Evolutionary conservation across 2,888 invertebrate genomes (phyloP), one percentile per base, ranked within the genome.

Genomic region (Brachypalpus laphriformis): DNA sequence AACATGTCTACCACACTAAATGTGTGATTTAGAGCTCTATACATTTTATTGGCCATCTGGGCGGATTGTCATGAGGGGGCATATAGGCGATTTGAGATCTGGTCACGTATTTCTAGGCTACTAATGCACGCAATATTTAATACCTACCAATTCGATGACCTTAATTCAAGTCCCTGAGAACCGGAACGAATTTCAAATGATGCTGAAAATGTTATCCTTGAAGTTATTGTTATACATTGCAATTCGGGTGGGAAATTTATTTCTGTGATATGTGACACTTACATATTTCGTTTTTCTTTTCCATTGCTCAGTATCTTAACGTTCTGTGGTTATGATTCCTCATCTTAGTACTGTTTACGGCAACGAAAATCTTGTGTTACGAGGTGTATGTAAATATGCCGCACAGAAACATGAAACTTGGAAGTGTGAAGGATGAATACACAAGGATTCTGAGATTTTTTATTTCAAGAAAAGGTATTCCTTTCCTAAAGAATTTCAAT

Each of bases 81-180:
- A 47, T 61, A 45, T 40, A 18, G 7, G 63, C 54, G 31, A 65
- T 65, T 82, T 42, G 49, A 34, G 40, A 65, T 25, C 70, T 49
- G 42, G 63, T 70, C 82, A 77, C 82, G 82, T 82, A 70, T 57
- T 49, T 63, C 31, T 6, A 47, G n/a, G n/a, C 16, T 22, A 18
- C 40, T 49, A 51, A 45, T 51, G 59, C 59, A 25, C 31, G 70
- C 42, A 77, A 70, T 61, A 56, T 49, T 65, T 49, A 57, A 59
- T 66, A 68, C 47, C 57, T 14, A 25, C 25, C 25, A 25, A 37
- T 34, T 18, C 7, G 20, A 20, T 34, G 57, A 25, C 56, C 14
- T 56, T 34, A 20, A 31, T 18, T 20, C 7, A 9, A 16, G n/a
- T 63, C 14, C 16, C 0, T 61, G 28, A 2, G 28, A 45, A 16